Evolutionary conservation across 2,113 vertebrate genomes (phyloP), one percentile per base, ranked within the genome.

Genomic region (Chaetodon trifascialis): DNA sequence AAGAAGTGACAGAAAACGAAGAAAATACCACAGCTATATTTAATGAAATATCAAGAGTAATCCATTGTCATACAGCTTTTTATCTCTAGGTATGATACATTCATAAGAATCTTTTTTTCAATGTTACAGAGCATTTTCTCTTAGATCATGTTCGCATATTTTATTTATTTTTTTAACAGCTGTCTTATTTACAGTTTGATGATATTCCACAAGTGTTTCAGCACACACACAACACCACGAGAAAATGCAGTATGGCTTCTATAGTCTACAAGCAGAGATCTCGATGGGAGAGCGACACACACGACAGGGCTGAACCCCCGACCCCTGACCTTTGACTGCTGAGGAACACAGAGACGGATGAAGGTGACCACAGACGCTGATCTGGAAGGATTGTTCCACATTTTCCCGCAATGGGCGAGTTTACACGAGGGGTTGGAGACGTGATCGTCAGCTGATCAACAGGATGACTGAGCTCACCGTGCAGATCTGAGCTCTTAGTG

Each of bases 11-110:
- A 71, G 74, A 69, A 82, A 78, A 76, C 42, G 78, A 67, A 62
- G 82, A 92, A 92, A 94, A 94, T 87, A 92, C 76, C 89, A 93
- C 91, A 92, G 91, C 89, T 91, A 94, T 91, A 92, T 95, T 96
- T 95, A 93, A 95, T 95, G 88, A 89, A 93, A 92, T 92, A 90
- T 89, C 71, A 90, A 71, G 73, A 83, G 80, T 84, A 82, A 88
- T 87, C 90, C 84, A 87, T 84, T 86, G 67, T 88, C 85, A 93
- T 88, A 93, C 91, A 94, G 82, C 89, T 84, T 89, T 84, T 93
- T 79, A 87, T 74, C 76, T 92, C 76, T 81, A 81, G 46, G 77
- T 91, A 83, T 87, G 82, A 89, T 93, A 95, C 91, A 95, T 94
- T 94, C 91, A 88, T 83, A 87, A 84, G 82, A 89, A 88, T 76